Base-by-base conservation (phyloP, 2,888 invertebrate genomes). In the Spodoptera picta region DNA sequence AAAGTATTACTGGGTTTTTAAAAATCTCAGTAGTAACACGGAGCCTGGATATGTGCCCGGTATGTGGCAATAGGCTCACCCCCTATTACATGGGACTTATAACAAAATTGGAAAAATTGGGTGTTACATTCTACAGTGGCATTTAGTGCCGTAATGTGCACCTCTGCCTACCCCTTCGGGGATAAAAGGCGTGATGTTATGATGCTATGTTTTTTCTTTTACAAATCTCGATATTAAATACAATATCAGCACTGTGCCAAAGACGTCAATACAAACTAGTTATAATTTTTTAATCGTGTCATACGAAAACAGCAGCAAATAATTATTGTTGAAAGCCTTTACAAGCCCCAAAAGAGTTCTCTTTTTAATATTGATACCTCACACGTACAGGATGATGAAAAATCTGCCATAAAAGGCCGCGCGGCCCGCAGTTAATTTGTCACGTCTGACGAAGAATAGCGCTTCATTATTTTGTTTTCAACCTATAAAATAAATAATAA, bases 381-480 rank as follows among this genome's bases (percentile, higher is more conserved):
- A 46, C 44, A 56, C 27, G 36, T 36, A 44, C 12, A 42, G 23
- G 0, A 1, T 71, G 49, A 60, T 70, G 54, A 70, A 70, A 70
- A 70, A 54, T 55, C 54, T 42, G 54, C 56, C 24, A 52, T 56
- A 31, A 65, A 46, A 70, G 11, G 48, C 19, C n/a, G 45, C 41
- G 41, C 23, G 12, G 56, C 11, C 0, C 24, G 41, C 43, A 51
- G 36, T 60, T 65, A 64, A 69, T 69, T 65, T 65, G 49, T 31
- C 59, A 55, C 55, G 65, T 49, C 23, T 6, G 12, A 44, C 59
- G 49, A 49, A 56, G 45, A 64, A 70, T 54, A 27, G 56, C 10
- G 14, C 43, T 65, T 60, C 46, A 71, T 56, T 71, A 52, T 44
- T 52, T 55, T 59, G 48, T 71, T 65, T 55, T 59, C 1, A 10